Base-by-base conservation (phyloP, 2,797 vertebrate species). In the Pseudochaenichthys georgianus region DNA sequence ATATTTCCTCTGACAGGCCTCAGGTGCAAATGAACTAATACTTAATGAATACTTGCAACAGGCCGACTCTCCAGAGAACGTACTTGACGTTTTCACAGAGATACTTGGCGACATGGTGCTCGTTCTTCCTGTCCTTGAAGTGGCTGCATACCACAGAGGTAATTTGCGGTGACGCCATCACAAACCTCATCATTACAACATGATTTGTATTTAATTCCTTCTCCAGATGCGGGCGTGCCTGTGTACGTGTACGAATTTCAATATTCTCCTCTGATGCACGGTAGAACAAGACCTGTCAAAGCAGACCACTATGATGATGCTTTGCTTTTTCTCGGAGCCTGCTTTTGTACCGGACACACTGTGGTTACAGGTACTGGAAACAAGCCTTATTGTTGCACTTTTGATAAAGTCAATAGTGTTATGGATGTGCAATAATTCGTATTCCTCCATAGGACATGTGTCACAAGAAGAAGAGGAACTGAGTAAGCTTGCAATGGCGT, bases 241-340 rank as follows among this genome's bases (percentile, higher is more conserved):
- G 93, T 96, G n/a, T 95, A 94, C 62, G 79, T 95, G 50, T 96
- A 94, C 1, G 93, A 95, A 73, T 96, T 95, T 78, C 93, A 93
- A n/a, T 93, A 94, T 48, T 80, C 80, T 1, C 82, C 91, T 2
- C 77, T 69, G 31, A 50, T 80, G 46, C 51, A 47, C 0, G 19
- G 86, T 10, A 65, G 75, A 9, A 28, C 21, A 0, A 82, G 87
- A 16, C 94, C 95, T 68, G 94, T 96, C 93, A 1, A 95, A 70
- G 21, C 53, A 38, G 38, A 96, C 59, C 95, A 96, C 23, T 28
- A 19, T 0, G 89, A 90, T 48, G 95, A 95, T 12, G 15, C 94
- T 43, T 61, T 74, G 21, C 92, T 95, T 84, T 66, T 51, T 59
- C 48, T 59, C 45, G 93, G 95, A 68, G 88, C 78, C n/a, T 90